A percentile compares a stretch with the other conserved stretches of the same genome.
phyloP scores from a whole-genome alignment of 1,140 invertebrate genomes.

The Pollicipes pollicipes region DNA sequence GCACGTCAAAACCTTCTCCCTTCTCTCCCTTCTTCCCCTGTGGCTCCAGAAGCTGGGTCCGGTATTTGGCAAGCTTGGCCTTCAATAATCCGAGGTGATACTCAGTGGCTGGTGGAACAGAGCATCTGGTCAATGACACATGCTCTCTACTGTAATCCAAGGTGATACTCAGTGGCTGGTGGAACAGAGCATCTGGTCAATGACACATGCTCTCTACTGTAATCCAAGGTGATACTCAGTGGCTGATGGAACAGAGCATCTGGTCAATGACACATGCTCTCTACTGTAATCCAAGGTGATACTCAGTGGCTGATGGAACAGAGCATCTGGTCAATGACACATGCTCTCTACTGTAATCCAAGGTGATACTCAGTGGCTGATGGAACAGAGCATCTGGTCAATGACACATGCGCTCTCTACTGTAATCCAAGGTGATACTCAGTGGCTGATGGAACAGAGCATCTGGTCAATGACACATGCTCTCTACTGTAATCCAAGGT shows the following conservation, averaged over 20 bases:
- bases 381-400: no score
- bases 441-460: not conserved
- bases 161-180: slow-evolving; percentile 2
- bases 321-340: no score
- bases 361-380: no score
- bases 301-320: no score
- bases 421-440: slow-evolving; percentile 8
- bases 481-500: not conserved
- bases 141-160: not conserved
- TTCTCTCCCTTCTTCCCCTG: slow-evolving; percentile 80
- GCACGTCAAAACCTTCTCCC: slow-evolving; percentile 98
- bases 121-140: slow-evolving; percentile 5
- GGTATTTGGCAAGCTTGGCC: slow-evolving; percentile 95
- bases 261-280: not conserved
- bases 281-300: no score
- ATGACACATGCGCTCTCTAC: not conserved
- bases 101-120: slow-evolving; percentile 69
- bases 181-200: not conserved
- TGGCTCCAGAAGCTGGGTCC: slow-evolving; percentile 86
- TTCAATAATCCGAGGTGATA: slow-evolving; percentile 96
- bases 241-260: slow-evolving; percentile 10
- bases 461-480: not conserved
- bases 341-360: no score
- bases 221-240: slow-evolving; percentile 6
- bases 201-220: slow-evolving; percentile 14